Conservation (phyloP, 1,140 invertebrate genomes). For the Adelges cooleyi region DNA sequence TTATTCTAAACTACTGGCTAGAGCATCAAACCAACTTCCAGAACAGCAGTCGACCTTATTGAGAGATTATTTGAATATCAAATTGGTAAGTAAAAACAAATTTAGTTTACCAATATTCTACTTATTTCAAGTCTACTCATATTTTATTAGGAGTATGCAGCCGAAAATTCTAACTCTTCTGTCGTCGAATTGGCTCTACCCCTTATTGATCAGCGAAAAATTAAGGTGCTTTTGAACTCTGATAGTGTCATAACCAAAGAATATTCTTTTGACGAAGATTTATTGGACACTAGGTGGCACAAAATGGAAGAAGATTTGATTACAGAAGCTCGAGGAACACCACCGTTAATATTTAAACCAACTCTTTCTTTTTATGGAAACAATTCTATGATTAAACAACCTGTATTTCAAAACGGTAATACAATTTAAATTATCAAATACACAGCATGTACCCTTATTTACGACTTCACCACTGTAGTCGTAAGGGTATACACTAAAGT, state of each 20-base stretch:
- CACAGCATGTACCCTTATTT: no score
- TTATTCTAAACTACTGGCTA: constrained; percentile 65
- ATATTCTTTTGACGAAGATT: constrained; percentile 33
- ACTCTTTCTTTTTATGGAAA: constrained; percentile 54
- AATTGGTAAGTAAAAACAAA: constrained; percentile 9
- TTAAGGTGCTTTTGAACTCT: constrained; percentile 20
- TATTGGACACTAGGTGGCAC: constrained; percentile 42
- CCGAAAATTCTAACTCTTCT: background rate
- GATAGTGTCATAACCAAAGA: constrained; percentile 24
- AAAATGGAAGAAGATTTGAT: constrained; percentile 67
- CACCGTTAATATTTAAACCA: constrained; percentile 66
- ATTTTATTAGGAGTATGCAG: constrained; percentile 21
- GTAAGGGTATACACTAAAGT: no score
- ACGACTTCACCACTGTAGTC: no score
- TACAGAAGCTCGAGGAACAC: constrained; percentile 52
- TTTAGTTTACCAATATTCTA: background rate
- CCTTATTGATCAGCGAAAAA: constrained; percentile 16
- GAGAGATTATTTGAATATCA: constrained; percentile 61
- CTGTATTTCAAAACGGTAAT: constrained; percentile 58
- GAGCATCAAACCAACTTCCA: constrained; percentile 58
- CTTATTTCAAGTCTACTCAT: background rate
- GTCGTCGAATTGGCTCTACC: constrained; percentile 3
- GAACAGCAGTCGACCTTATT: constrained; percentile 74
- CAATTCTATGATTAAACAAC: constrained; percentile 51
- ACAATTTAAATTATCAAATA: no score